Percentiles rank a stretch among this genome's conserved stretches.
Evolutionary conservation across 1,140 invertebrate species (phyloP).

Genomic region (Heterodera carotae): DNA sequence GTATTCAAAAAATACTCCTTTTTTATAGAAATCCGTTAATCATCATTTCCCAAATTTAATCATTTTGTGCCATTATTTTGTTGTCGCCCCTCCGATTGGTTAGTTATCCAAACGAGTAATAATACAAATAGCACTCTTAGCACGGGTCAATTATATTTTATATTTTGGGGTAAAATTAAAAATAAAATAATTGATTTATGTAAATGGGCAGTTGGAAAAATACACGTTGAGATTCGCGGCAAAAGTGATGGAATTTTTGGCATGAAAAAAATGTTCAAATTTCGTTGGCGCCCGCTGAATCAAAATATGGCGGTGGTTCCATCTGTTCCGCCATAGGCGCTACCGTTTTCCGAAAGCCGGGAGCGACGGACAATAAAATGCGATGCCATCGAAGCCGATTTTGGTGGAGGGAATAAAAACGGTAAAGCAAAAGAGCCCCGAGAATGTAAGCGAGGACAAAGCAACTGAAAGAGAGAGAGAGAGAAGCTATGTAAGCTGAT

Average conservation of each 20-base stretch:
- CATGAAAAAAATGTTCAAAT: neutral
- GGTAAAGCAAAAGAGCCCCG: constrained; percentile 19
- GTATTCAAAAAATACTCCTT: too few relatives aligned
- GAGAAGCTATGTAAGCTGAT: neutral
- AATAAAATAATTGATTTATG: too few relatives aligned
- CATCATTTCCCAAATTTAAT: too few relatives aligned
- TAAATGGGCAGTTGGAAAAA: neutral
- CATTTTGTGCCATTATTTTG: too few relatives aligned
- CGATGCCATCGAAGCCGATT: constrained; percentile 17
- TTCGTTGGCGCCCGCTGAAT: constrained; percentile 6
- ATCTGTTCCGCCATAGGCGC: constrained; percentile 17
- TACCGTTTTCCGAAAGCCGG: constrained; percentile 25
- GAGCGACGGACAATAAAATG: neutral
- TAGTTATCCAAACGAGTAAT: neutral
- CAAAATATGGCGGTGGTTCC: constrained; percentile 2
- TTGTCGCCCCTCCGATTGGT: too few relatives aligned
- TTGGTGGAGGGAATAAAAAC: constrained; percentile 12
- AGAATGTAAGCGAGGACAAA: constrained; percentile 24
- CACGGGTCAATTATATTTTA: too few relatives aligned
- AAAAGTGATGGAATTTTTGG: neutral
- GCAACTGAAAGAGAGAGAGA: constrained; percentile 1
- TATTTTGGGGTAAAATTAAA: too few relatives aligned
- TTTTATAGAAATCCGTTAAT: too few relatives aligned
- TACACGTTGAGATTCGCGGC: constrained; percentile 2
- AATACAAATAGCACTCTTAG: neutral